Evolutionary conservation across 2,888 invertebrate species (phyloP), one percentile per base, ranked within the genome.

Genomic region (Caenorhabditis wallacei): DNA sequence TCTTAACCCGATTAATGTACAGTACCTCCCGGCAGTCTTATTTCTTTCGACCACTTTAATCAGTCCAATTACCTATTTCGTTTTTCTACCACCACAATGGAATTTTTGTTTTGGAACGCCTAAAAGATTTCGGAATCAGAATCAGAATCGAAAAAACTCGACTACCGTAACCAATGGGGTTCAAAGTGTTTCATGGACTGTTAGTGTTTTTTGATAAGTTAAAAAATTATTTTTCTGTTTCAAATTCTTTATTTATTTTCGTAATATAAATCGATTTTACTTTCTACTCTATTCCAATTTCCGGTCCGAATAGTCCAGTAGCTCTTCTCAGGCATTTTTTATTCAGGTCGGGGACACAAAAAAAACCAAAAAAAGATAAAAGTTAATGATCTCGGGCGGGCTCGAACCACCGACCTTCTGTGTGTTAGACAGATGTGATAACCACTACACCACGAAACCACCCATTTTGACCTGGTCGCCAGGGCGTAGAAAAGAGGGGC

Each of bases 351-450:
- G 59, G 40, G 11, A 16, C 61, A 68, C 72, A 78, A 72, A 69
- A 56, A 35, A 57, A 30, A 30, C 3, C 24, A 13, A 30, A 37
- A 30, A n/a, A 4, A 48, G 24, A 53, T 46, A 74, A 74, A 64
- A 18, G 4, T 30, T 11, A 61, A 43, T 80, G 82, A 66, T 66
- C 84, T 43, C 80, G 80, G 81, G 81, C 84, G 84, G 84, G 80
- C 56, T 84, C 84, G 84, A 84, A 84, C 84, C 84, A 70, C 81
- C 81, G 84, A 84, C 84, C 84, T 84, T 84, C 84, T 80, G 84
- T 84, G 84, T 84, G 84, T 84, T 66, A 84, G 84, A 84, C 84
- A 80, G 84, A 84, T 76, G 84, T 84, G 84, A 84, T 84, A 81
- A 79, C 84, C 81, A 72, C 84, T 84, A 84, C 80, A 84, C 84